phyloP scores from a whole-genome alignment of 1,140 invertebrate genomes.

The Lepidurus packardi region DNA sequence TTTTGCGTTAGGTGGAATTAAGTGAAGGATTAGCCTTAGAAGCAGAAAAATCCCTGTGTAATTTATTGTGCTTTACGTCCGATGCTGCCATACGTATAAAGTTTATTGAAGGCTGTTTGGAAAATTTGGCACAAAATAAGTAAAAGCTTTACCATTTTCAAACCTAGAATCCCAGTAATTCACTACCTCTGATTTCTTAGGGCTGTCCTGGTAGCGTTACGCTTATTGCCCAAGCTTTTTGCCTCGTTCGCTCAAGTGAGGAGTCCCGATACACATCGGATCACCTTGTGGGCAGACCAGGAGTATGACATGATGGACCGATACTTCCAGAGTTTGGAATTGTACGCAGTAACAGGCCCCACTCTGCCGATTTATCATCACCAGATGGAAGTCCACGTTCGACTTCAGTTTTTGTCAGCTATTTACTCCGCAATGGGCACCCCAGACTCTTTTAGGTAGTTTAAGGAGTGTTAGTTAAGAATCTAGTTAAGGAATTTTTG shows the following conservation, averaged over 20 bases:
- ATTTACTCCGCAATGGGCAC: constrained; percentile 86
- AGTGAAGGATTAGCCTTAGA: constrained; percentile 81
- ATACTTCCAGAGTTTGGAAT: constrained; percentile 73
- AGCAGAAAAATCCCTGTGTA: constrained; percentile 84
- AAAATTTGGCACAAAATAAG: constrained; percentile 80
- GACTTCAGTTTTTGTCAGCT: constrained; percentile 83
- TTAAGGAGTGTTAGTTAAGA: not conserved
- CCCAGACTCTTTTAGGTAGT: constrained; percentile 72
- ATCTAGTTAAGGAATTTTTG: no score
- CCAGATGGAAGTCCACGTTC: constrained; percentile 81
- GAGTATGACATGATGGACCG: constrained; percentile 85
- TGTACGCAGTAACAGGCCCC: constrained; percentile 44
- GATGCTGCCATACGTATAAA: constrained; percentile 82
- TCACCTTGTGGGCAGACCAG: constrained; percentile 81
- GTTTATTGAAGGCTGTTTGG: constrained; percentile 89
- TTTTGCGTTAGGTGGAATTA: constrained; percentile 59
- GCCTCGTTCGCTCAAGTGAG: constrained; percentile 84
- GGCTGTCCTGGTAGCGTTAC: constrained; percentile 80
- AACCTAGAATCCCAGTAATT: not conserved
- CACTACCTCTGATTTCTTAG: constrained; percentile 45
- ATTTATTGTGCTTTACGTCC: constrained; percentile 80
- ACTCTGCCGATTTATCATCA: constrained; percentile 62
- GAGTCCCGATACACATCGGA: constrained; percentile 62
- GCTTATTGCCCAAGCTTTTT: constrained; percentile 80
- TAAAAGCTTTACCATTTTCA: constrained; percentile 41